These are phyloP conservation scores for Peromyscus californicus DNA, from an alignment of 2,113 vertebrate genomes.

Conservation along the genomic window DNA sequence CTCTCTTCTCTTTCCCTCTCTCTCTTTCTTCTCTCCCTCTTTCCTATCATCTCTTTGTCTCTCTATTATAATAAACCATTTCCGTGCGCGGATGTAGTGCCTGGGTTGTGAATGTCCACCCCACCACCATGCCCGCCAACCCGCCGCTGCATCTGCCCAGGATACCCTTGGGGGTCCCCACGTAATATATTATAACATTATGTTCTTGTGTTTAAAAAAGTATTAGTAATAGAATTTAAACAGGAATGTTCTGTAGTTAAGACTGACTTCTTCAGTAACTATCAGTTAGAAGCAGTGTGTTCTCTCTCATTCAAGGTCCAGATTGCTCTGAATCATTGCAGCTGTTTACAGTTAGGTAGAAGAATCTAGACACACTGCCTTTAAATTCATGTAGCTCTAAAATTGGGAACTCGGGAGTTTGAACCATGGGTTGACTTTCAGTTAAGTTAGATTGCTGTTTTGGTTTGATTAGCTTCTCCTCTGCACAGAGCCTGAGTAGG, in stretches of 20 bases:
- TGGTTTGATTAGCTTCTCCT: conserved; percentile 13
- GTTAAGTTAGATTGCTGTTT: conserved; percentile 40
- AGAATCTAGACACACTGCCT: not conserved
- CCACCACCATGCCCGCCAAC: no score
- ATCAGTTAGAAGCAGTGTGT: conserved; percentile 23
- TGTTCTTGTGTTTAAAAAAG: not conserved
- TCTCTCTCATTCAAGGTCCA: not conserved
- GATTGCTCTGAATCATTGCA: not conserved
- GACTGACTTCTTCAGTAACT: not conserved
- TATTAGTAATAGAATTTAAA: conserved; percentile 32
- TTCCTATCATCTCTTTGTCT: no score
- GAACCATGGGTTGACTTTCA: conserved; percentile 28
- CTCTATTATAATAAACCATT: no score
- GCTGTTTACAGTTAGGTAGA: not conserved
- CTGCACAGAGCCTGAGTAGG: not conserved
- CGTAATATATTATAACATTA: not conserved
- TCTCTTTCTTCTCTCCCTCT: no score
- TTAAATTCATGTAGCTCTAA: conserved; percentile 22
- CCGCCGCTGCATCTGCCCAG: no score
- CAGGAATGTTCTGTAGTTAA: not conserved
- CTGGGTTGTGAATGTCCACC: no score
- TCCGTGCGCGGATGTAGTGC: no score
- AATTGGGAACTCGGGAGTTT: not conserved
- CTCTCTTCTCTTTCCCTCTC: no score
- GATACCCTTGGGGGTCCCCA: no score